These are phyloP conservation scores for Heteronetta atricapilla DNA, from an alignment of 2,113 vertebrate genomes.

Conservation along the genomic window DNA sequence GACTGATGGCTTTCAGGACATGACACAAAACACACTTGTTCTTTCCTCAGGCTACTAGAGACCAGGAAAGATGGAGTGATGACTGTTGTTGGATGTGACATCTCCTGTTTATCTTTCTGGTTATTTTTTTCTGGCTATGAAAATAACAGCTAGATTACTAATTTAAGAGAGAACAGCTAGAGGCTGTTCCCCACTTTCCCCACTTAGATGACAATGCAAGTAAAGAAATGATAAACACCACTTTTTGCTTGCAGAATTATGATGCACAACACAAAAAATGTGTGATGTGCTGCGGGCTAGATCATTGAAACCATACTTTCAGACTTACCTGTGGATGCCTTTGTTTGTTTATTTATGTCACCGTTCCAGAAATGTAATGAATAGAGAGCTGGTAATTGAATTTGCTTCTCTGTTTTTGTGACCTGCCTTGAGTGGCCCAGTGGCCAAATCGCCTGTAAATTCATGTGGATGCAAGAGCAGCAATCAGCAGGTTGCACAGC, in stretches of 20 bases:
- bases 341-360: background rate
- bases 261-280: background rate
- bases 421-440: background rate
- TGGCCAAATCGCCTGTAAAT: background rate
- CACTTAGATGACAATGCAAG: background rate
- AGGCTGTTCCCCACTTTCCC: background rate
- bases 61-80: background rate
- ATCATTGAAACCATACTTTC: background rate
- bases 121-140: background rate
- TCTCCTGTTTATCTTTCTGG: conserved; percentile 5
- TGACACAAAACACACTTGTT: background rate
- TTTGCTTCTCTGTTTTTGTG: background rate
- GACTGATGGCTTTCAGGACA: background rate
- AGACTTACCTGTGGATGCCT: background rate
- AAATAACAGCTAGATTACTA: background rate
- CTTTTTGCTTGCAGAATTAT: background rate
- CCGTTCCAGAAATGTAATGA: background rate
- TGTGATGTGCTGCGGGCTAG: background rate
- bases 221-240: background rate
- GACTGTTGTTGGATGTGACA: background rate
- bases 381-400: background rate
- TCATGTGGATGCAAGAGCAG: background rate
- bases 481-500: background rate
- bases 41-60: background rate
- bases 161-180: background rate